A percentile compares a stretch with the other conserved stretches of the same genome.
Evolutionary conservation across 2,113 vertebrate species (phyloP).

Genomic region (Rhinichthys klamathensis): DNA sequence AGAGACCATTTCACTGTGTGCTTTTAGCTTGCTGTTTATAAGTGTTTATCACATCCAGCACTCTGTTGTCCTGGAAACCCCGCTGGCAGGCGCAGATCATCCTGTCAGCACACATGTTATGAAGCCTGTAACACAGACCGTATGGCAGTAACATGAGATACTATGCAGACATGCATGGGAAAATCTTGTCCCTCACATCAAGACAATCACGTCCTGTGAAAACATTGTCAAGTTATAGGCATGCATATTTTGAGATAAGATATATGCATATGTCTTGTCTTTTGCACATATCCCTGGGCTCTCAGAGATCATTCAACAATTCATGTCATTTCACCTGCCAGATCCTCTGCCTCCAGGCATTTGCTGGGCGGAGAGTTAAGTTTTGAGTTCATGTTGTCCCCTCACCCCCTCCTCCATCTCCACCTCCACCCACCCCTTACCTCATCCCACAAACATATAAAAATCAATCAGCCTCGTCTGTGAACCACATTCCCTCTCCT

Average conservation of each 20-base stretch:
- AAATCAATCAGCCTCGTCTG: slow-evolving; percentile 39
- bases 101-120: slow-evolving; percentile 25
- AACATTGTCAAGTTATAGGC: not conserved
- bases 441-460: slow-evolving; percentile 65
- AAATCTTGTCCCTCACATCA: not conserved
- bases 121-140: not conserved
- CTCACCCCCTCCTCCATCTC: slow-evolving; percentile 18
- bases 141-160: slow-evolving; percentile 6
- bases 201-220: not conserved
- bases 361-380: slow-evolving; percentile 33
- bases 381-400: slow-evolving; percentile 25
- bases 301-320: not conserved
- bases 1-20: slow-evolving; percentile 40
- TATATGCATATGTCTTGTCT: not conserved
- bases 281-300: slow-evolving; percentile 13
- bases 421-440: slow-evolving; percentile 47
- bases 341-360: slow-evolving; percentile 50
- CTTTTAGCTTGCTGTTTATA: slow-evolving; percentile 49
- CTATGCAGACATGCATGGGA: not conserved
- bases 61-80: slow-evolving; percentile 45
- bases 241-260: not conserved
- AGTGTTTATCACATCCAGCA: slow-evolving; percentile 39
- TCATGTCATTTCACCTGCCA: slow-evolving; percentile 36
- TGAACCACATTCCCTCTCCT: slow-evolving; percentile 61
- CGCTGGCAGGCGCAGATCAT: slow-evolving; percentile 45